Percentiles rank a stretch among this genome's conserved stretches.
phyloP scores from a whole-genome alignment of 1,140 invertebrate species.

The Gryon sp. region DNA sequence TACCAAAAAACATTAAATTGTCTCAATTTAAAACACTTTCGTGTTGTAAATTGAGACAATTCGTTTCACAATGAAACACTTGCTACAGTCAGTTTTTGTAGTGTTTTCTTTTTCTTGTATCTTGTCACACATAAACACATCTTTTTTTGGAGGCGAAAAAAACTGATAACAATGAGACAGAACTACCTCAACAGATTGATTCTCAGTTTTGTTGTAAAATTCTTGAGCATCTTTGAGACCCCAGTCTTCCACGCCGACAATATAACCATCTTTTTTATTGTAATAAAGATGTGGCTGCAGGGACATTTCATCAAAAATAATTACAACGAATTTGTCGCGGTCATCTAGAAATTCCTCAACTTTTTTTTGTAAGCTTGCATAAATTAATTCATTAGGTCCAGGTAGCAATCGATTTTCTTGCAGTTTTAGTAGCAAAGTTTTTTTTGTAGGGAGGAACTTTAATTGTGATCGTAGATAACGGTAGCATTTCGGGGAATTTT shows the following conservation, averaged over 20 bases:
- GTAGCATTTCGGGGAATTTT: slow-evolving; percentile 11
- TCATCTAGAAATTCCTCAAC: not conserved
- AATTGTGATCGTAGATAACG: not conserved
- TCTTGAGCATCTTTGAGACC: not conserved
- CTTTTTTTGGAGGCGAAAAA: no score
- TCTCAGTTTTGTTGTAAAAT: not conserved
- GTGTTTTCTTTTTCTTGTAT: no score
- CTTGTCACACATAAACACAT: no score
- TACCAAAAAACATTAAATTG: no score
- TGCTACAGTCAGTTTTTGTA: no score
- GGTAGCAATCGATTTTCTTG: slow-evolving; percentile 1
- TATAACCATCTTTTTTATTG: slow-evolving; percentile 3
- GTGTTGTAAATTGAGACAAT: no score
- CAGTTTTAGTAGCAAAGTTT: slow-evolving; percentile 1
- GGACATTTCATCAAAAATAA: slow-evolving; percentile 18
- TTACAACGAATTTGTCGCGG: not conserved
- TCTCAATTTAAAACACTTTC: no score
- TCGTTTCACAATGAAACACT: no score
- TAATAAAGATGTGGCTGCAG: slow-evolving; percentile 16
- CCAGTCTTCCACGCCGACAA: slow-evolving; percentile 27
- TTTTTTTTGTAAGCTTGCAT: slow-evolving; percentile 11
- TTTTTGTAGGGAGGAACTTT: slow-evolving; percentile 3
- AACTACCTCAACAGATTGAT: no score
- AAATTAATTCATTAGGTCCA: slow-evolving; percentile 16
- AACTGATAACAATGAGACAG: no score